Evolutionary conservation across 2,113 vertebrate genomes (phyloP).

Genomic region (Taxidea taxus): DNA sequence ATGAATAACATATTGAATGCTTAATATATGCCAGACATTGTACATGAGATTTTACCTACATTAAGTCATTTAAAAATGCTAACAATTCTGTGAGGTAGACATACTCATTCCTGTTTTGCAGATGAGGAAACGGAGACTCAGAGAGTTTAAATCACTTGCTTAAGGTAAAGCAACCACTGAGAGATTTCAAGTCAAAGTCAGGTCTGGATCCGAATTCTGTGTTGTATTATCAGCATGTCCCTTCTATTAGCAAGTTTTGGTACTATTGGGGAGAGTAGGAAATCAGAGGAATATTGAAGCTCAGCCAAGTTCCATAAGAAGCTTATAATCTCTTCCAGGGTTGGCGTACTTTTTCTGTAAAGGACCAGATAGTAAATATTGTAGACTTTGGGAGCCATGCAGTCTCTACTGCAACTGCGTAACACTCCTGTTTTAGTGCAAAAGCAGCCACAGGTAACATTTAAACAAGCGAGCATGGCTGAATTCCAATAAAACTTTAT

Average conservation of each 20-base stretch:
- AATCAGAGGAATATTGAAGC: not conserved
- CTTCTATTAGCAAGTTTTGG: not conserved
- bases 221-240: not conserved
- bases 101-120: not conserved
- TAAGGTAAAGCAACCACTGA: not conserved
- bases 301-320: not conserved
- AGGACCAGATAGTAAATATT: not conserved
- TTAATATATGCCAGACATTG: not conserved
- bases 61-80: not conserved
- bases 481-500: not conserved
- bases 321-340: not conserved
- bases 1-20: not conserved
- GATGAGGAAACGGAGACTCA: not conserved
- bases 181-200: not conserved
- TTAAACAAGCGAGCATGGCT: not conserved
- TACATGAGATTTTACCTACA: not conserved
- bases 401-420: not conserved
- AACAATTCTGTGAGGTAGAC: not conserved
- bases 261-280: not conserved
- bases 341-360: not conserved
- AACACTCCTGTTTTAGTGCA: not conserved
- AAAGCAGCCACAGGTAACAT: not conserved
- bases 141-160: not conserved
- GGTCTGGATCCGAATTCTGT: not conserved
- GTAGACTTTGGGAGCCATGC: not conserved